Evolutionary conservation across 2,797 vertebrate genomes (phyloP), one percentile per base, ranked within the genome.

Genomic region (Schizothorax lantsangensis): DNA sequence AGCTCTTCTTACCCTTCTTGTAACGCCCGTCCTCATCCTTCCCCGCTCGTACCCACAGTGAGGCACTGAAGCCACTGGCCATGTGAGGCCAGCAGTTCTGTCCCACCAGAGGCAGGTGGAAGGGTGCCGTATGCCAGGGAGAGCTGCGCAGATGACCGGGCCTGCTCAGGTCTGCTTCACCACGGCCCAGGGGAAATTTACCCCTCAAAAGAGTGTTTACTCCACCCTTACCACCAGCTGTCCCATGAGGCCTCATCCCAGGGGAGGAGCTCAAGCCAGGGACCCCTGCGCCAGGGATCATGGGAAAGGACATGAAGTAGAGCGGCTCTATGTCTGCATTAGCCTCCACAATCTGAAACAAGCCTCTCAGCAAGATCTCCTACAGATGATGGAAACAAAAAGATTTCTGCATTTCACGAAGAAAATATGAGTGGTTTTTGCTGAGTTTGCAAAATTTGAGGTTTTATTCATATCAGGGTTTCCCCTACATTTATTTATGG

Each of bases 81-180:
- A 99, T 97, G 88, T 99, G 98, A 0, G 98, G 98, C 98, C 98
- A 99, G 92, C 98, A 99, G 93, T 98, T 99, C 91, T 99, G 98
- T 1, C 98, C 98, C 54, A 98, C 96, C 79, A 99, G 91, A 17
- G 97, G 97, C 88, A 99, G 91, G 90, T 99, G 98, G 69, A 99
- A 84, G 2, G 98, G 97, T 66, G 98, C 96, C 0, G 96, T 78
- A 0, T 97, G 96, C 98, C 98, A 99, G 38, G 98, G 97, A 49
- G 98, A 99, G 52, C 96, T 94, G 36, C 92, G 91, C 21, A 95
- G 91, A 88, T 97, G 96, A 84, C 93, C 92, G 0, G 88, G 88
- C 23, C 94, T 84, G 4, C 84, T 84, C 38, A 30, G 14, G 64
- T 96, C 96, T 4, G 88, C 45, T 17, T 95, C 95, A 4, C 88